These are phyloP conservation scores for Tortricodes alternella DNA, from an alignment of 2,888 invertebrate genomes.

Conservation along the genomic window DNA sequence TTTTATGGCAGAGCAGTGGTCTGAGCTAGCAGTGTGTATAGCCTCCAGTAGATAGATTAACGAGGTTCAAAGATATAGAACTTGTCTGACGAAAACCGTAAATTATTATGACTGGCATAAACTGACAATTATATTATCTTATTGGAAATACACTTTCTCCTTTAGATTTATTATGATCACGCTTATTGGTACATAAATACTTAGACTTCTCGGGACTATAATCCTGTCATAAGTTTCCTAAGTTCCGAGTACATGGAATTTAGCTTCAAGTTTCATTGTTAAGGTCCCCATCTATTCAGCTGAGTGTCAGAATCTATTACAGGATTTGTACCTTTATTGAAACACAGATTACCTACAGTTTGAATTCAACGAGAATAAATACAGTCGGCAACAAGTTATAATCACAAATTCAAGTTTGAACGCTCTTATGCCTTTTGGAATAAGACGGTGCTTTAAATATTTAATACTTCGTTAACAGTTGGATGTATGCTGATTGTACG, in stretches of 20 bases:
- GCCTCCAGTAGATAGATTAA: too few species aligned
- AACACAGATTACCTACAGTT: slow-evolving; percentile 36
- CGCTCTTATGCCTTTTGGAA: too few species aligned
- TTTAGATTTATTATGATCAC: neutral
- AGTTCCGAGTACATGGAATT: too few species aligned
- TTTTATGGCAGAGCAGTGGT: too few species aligned
- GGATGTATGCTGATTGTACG: neutral
- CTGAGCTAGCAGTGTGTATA: too few species aligned
- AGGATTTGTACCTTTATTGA: slow-evolving; percentile 39
- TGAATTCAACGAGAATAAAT: slow-evolving; percentile 26
- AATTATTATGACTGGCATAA: too few species aligned
- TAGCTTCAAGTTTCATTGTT: slow-evolving; percentile 24
- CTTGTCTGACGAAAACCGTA: too few species aligned
- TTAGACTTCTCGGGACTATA: neutral
- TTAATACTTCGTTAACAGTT: too few species aligned
- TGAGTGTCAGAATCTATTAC: slow-evolving; percentile 40
- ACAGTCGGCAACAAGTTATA: neutral
- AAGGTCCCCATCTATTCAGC: slow-evolving; percentile 39
- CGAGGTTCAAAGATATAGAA: too few species aligned
- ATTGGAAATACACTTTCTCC: neutral
- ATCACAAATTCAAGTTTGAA: neutral
- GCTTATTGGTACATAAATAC: neutral
- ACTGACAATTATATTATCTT: neutral
- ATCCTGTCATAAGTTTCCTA: too few species aligned
- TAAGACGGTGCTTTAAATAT: too few species aligned